phyloP scores from a whole-genome alignment of 2,888 invertebrate species.

The Cataglyphis livida region DNA sequence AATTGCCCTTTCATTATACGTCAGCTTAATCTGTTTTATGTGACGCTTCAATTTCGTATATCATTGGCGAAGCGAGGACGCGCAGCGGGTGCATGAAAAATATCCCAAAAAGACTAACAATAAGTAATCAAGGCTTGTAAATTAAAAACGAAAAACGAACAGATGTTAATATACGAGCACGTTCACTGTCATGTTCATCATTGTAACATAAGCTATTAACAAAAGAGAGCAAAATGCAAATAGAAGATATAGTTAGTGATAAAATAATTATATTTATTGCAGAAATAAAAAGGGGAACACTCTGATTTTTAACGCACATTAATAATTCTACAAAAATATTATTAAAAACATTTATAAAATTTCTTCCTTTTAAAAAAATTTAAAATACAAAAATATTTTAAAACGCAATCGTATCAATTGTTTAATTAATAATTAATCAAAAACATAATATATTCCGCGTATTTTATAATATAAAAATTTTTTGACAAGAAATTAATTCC shows the following conservation, averaged over 20 bases:
- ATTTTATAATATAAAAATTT: no score
- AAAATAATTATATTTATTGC: background rate
- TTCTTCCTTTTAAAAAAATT: no score
- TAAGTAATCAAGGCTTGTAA: slow-evolving; percentile 55
- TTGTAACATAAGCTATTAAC: background rate
- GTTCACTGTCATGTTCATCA: background rate
- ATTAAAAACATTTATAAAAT: no score
- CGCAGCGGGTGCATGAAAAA: slow-evolving; percentile 8
- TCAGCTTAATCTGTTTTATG: slow-evolving; percentile 61
- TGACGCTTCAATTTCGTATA: slow-evolving; percentile 69
- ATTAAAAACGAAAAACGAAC: slow-evolving; percentile 41
- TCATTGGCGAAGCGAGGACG: slow-evolving; percentile 31
- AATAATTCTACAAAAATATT: no score
- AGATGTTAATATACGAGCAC: background rate
- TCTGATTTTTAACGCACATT: background rate
- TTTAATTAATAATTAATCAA: no score
- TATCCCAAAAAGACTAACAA: slow-evolving; percentile 15
- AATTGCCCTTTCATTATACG: slow-evolving; percentile 65
- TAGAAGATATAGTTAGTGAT: background rate
- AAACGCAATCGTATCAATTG: no score
- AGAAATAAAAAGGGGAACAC: background rate
- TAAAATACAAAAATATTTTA: no score
- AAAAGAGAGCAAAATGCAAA: background rate
- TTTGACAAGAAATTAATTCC: no score
- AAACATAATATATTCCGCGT: no score